Evolutionary conservation across 2,797 vertebrate species (phyloP), one percentile per base, ranked within the genome.

Genomic region (Kryptolebias ocellatus): DNA sequence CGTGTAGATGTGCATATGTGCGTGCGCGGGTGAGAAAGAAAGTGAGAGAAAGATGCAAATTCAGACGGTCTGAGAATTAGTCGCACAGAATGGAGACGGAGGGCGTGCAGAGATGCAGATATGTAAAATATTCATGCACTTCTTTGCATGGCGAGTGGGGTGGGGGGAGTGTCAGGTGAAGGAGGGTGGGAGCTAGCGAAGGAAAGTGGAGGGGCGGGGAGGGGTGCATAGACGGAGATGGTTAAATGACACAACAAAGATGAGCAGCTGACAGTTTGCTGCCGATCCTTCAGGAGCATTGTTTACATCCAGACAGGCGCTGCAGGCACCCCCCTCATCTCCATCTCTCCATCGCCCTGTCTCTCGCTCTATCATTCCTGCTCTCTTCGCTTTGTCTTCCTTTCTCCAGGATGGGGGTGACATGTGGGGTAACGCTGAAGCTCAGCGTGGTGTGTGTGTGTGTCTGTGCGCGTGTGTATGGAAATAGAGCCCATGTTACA

Each of bases 161-260:
- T 57, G 60, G 18, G 58, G 68, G 61, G 55, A 50, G 81, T 82
- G 84, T 86, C 80, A 80, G 70, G 81, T 80, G 81, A 79, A 79
- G 65, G 80, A 27, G 51, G 51, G 72, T 31, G 49, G 42, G 65
- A 45, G 73, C 57, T 57, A 31, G 76, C 37, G 57, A 63, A 72
- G 67, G 64, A 75, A 69, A 77, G 65, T 46, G 44, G 44, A 15
- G 11, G 66, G 55, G 64, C 78, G 60, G 71, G 39, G 68, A 62
- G 59, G 80, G 76, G 2, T 27, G 85, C 74, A 63, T 64, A 84
- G 85, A 86, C 80, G 81, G 83, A 88, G 95, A 90, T 90, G 87
- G 87, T 90, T 96, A 98, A 98, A 95, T 97, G 98, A 97, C 96
- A 99, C 96, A 97, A 98, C 97, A 99, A 98, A 99, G 97, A 95